Evolutionary conservation across 2,113 vertebrate species (phyloP), one percentile per base, ranked within the genome.

Genomic region (Plotosus lineatus): DNA sequence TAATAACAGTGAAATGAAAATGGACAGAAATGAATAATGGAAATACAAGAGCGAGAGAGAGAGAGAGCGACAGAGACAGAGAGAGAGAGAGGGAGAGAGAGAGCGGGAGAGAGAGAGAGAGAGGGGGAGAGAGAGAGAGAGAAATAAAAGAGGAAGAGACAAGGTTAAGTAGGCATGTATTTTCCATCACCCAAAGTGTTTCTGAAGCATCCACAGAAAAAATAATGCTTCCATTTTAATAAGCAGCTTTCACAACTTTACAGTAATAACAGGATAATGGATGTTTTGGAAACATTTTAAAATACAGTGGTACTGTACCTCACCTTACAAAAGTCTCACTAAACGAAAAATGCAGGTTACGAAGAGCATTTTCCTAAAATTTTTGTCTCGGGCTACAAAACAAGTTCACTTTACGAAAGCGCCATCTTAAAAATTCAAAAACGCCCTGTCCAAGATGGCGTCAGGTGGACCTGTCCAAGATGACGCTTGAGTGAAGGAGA

Each of bases 1-100:
- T 86, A 81, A 89, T 83, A 88, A 86, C 74, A 87, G 83, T 65
- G 21, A 82, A 78, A 44, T 44, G 63, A 55, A 40, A 66, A 69
- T 69, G 40, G 11, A 68, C 10, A 68, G 23, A 68, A 68, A 42
- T 42, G 36, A 66, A 66, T 66, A 66, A 66, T n/a, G 19, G 33
- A 69, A 3, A 76, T 14, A 38, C 11, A 33, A 73, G 53, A 36
- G 42, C 51, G 36, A 21, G 42, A 61, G 31, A 65, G 58, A 40
- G 77, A 75, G 36, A 71, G 21, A 50, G 50, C 63, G 26, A 77
- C n/a, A 48, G 6, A 66, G 5, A 76, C 14, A 38, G 17, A 33
- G 28, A 63, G 11, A 73, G 53, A 36, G 42, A 61, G 36, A 21
- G 42, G 51, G 31, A 65, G 58, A 40, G 77, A 75, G 36, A 71